A percentile compares a stretch with the other conserved stretches of the same genome.
These are phyloP conservation scores for Brachyhypopomus occidentalis DNA, from an alignment of 2,113 vertebrate species.

Conservation along the genomic window DNA sequence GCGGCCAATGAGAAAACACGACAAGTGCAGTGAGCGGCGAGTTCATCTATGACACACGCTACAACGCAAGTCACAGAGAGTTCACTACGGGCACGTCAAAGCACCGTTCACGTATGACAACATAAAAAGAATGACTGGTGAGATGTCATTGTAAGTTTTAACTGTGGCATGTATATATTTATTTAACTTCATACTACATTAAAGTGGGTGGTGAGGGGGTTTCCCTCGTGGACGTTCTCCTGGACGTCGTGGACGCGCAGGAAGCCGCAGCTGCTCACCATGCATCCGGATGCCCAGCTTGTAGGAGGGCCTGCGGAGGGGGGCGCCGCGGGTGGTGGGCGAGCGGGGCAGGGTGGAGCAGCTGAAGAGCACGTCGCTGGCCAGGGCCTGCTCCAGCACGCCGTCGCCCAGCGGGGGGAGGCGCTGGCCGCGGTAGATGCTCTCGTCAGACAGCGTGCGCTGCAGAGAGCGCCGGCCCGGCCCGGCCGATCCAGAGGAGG, in stretches of 20 bases:
- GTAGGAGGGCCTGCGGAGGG: constrained; percentile 90
- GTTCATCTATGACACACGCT: constrained; percentile 13
- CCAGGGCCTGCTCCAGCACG: constrained; percentile 81
- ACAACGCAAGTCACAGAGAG: background rate
- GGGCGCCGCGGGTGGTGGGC: constrained; percentile 90
- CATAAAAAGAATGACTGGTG: no score
- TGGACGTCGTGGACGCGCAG: no score
- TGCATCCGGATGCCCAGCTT: constrained; percentile 94
- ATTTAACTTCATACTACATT: no score
- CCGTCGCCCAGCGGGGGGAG: constrained; percentile 81
- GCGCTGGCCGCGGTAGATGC: constrained; percentile 93
- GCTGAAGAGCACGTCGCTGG: constrained; percentile 91
- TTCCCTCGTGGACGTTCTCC: background rate
- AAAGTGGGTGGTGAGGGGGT: no score
- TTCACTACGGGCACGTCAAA: no score
- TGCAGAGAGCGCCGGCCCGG: constrained; percentile 88
- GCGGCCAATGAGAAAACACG: constrained; percentile 55
- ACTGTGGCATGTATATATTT: no score
- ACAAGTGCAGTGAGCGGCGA: constrained; percentile 34
- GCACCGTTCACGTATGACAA: no score
- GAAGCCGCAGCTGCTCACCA: constrained; percentile 70
- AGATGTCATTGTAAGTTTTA: no score
- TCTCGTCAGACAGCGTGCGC: constrained; percentile 96
- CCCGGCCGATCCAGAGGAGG: constrained; percentile 76
- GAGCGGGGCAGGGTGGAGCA: constrained; percentile 89